Percentiles rank a stretch among this genome's conserved stretches.
These are phyloP conservation scores for Leptinotarsa juncta DNA, from an alignment of 2,888 invertebrate species.

Conservation along the genomic window DNA sequence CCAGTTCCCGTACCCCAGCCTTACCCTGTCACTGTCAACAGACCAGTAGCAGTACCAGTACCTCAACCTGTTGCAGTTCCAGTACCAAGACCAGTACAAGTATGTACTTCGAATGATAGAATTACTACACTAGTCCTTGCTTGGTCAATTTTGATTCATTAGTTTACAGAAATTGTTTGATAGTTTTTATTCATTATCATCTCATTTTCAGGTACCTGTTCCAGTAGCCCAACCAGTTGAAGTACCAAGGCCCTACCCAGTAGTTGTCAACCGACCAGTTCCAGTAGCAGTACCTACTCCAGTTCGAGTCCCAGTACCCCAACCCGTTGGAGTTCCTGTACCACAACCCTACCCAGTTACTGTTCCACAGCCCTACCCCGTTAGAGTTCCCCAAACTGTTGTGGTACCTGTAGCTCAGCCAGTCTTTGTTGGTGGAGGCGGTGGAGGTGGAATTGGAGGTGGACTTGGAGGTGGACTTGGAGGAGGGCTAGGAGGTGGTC, in stretches of 20 bases:
- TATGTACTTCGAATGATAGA: conserved; percentile 23
- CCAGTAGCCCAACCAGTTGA: conserved; percentile 52
- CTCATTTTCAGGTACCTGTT: conserved; percentile 47
- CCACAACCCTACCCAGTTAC: conserved; percentile 70
- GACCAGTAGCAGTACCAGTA: conserved; percentile 68
- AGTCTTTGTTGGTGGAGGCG: conserved; percentile 50
- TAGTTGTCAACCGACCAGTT: conserved; percentile 55
- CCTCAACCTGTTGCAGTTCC: conserved; percentile 69
- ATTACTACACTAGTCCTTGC: no score
- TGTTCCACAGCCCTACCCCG: conserved; percentile 68
- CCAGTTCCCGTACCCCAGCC: conserved; percentile 63
- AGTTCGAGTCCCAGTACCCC: conserved; percentile 65
- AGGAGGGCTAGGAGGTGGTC: conserved; percentile 40
- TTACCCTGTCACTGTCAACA: conserved; percentile 63
- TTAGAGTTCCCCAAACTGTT: conserved; percentile 57
- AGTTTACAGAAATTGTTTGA: no score
- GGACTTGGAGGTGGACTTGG: conserved; percentile 45
- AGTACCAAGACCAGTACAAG: conserved; percentile 66
- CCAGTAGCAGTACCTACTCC: conserved; percentile 64
- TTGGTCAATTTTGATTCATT: no score
- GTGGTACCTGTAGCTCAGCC: conserved; percentile 55
- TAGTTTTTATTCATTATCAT: neutral
- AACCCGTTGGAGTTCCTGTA: conserved; percentile 66
- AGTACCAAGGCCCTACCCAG: conserved; percentile 52
- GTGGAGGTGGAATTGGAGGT: conserved; percentile 46